A percentile compares a stretch with the other conserved stretches of the same genome.
Conservation (phyloP, 2,113 vertebrate species). For the Ranitomeya imitator region DNA sequence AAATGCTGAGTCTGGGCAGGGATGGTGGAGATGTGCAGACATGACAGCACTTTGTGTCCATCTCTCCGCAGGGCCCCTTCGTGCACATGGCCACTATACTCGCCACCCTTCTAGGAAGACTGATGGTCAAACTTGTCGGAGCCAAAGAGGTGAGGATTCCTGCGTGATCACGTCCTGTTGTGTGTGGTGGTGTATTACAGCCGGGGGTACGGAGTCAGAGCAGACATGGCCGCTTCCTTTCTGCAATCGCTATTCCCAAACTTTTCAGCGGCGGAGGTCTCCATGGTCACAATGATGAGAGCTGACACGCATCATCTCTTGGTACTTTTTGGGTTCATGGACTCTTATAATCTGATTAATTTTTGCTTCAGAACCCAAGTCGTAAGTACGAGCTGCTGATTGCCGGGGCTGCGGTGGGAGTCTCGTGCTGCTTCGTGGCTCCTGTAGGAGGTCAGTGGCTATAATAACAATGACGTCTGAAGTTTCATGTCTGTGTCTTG, state of each 20-base stretch:
- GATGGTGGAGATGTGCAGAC: neutral
- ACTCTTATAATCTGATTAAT: neutral
- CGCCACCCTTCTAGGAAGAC: constrained; percentile 55
- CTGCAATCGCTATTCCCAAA: neutral
- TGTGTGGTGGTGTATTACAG: neutral
- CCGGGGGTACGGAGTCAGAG: too few species aligned
- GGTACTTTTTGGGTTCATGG: neutral
- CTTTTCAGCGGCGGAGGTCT: neutral
- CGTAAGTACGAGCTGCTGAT: constrained; percentile 60
- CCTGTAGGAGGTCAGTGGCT: constrained; percentile 57
- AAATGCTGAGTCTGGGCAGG: neutral
- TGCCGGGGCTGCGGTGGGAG: constrained; percentile 54
- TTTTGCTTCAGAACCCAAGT: constrained; percentile 44
- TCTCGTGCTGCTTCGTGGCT: constrained; percentile 62
- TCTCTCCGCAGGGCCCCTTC: constrained; percentile 57
- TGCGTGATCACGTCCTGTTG: neutral
- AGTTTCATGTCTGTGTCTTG: too few species aligned
- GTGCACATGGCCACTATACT: constrained; percentile 62
- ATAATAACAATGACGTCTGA: neutral
- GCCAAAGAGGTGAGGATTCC: constrained; percentile 56
- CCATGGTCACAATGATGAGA: neutral
- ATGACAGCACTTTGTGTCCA: neutral
- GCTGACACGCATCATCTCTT: neutral
- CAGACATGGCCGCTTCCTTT: neutral
- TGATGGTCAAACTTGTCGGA: constrained; percentile 58